These are phyloP conservation scores for Ptychoptera contaminata DNA, from an alignment of 2,888 invertebrate species.

Conservation along the genomic window DNA sequence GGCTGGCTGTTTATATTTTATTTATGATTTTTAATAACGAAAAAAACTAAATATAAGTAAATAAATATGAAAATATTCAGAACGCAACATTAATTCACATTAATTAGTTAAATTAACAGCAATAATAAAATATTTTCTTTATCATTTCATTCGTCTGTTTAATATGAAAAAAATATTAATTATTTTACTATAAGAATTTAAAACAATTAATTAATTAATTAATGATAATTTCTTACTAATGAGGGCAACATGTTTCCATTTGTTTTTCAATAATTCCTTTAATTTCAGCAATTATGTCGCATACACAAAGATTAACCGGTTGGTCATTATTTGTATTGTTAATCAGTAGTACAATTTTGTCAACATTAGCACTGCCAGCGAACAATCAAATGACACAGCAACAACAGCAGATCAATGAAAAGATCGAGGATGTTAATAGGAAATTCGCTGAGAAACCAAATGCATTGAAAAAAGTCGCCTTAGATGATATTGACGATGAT, in stretches of 20 bases:
- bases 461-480: constrained; percentile 70
- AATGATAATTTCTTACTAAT: constrained; percentile 1
- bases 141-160: no score
- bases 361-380: constrained; percentile 37
- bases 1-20: no score
- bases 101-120: no score
- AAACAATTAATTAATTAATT: constrained; percentile 15
- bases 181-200: constrained; percentile 8
- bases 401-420: constrained; percentile 14
- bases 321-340: constrained; percentile 56
- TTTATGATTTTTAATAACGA: no score
- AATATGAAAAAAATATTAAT: no score
- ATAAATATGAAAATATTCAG: no score
- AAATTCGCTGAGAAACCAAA: constrained; percentile 85
- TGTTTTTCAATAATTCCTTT: constrained; percentile 3
- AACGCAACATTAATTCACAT: no score
- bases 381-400: constrained; percentile 12
- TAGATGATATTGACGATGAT: constrained; percentile 70
- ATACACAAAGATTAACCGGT: constrained; percentile 45
- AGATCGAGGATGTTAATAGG: constrained; percentile 38
- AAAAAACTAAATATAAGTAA: no score
- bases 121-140: no score
- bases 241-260: background rate
- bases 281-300: constrained; percentile 37
- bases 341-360: constrained; percentile 46